Evolutionary conservation across 2,113 vertebrate genomes (phyloP).

Genomic region (Chloropsis hardwickii): DNA sequence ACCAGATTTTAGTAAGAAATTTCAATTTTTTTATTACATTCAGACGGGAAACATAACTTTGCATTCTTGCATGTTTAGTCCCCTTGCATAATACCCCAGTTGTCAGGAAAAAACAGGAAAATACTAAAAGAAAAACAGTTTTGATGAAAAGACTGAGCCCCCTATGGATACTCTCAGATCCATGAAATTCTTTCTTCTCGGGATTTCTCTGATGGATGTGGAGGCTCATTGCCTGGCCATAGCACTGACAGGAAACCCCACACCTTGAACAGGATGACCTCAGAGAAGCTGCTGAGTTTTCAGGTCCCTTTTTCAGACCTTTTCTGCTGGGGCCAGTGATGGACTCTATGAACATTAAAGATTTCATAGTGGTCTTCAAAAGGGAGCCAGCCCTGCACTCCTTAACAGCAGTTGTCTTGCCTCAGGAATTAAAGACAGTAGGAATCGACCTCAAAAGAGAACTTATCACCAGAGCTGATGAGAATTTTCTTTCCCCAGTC

Average conservation of each 20-base stretch:
- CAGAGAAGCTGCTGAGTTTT: constrained; percentile 12
- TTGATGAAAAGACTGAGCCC: constrained; percentile 47
- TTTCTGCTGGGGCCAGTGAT: background rate
- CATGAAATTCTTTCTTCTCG: constrained; percentile 35
- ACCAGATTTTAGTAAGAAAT: constrained; percentile 25
- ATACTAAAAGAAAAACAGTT: constrained; percentile 31
- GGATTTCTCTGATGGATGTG: constrained; percentile 10
- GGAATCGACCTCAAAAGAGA: background rate
- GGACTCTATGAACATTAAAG: background rate
- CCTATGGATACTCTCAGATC: constrained; percentile 37
- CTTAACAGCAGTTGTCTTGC: background rate
- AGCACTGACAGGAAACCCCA: constrained; percentile 6
- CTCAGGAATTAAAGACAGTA: constrained; percentile 8
- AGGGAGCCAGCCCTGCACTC: background rate
- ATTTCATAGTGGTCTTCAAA: constrained; percentile 25
- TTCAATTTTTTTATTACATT: constrained; percentile 46
- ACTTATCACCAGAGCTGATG: background rate
- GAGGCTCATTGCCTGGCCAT: background rate
- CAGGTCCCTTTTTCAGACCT: background rate
- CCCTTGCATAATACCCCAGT: constrained; percentile 17
- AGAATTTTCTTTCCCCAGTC: background rate
- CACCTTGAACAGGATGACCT: constrained; percentile 42
- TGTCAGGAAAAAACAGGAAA: constrained; percentile 34
- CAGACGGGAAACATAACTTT: constrained; percentile 52
- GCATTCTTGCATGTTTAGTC: constrained; percentile 63